Percentiles rank a stretch among this genome's conserved stretches.
Evolutionary conservation across 2,113 vertebrate genomes (phyloP).

Genomic region (Campylomormyrus numenius): DNA sequence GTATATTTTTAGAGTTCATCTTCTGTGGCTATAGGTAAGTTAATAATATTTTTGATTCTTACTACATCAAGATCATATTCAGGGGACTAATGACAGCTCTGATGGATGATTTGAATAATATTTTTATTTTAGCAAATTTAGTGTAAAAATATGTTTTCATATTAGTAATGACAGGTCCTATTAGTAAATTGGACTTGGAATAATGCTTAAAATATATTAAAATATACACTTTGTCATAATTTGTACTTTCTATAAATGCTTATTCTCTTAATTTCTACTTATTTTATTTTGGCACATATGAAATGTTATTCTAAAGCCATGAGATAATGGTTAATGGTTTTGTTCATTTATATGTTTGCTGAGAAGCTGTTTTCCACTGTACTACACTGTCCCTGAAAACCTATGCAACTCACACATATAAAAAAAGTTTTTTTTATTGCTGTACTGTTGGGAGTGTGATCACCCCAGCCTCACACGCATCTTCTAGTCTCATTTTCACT

Average conservation of each 20-base stretch:
- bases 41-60: neutral
- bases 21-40: neutral
- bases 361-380: neutral
- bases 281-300: neutral
- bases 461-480: neutral
- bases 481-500: neutral
- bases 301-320: neutral
- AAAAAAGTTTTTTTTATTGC: neutral
- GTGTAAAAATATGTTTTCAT: neutral
- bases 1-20: neutral
- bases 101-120: neutral
- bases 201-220: neutral
- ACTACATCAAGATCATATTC: neutral
- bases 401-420: neutral
- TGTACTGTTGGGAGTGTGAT: neutral
- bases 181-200: neutral
- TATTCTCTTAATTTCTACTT: neutral
- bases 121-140: neutral
- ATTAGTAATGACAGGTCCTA: neutral
- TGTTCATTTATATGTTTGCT: neutral
- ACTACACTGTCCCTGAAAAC: neutral
- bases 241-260: neutral
- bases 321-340: neutral
- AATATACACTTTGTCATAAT: neutral
- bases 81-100: neutral